Evolutionary conservation across 2,797 vertebrate genomes (phyloP), one percentile per base, ranked within the genome.

Genomic region (Coreius guichenoti): DNA sequence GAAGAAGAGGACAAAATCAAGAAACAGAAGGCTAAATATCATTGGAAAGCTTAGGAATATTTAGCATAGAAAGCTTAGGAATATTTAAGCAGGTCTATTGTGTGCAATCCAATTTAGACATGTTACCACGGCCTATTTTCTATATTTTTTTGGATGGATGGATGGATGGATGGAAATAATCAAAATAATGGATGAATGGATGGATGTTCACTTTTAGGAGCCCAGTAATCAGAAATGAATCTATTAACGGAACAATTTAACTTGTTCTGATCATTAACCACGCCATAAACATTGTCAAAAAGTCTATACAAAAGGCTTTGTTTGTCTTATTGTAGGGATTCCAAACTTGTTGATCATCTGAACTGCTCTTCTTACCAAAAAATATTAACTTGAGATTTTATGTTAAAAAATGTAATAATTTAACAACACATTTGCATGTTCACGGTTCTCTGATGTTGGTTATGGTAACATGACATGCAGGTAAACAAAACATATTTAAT

Each of bases 1-100:
- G 93, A 91, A 49, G 47, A 88, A 23, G 43, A 56, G 3, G 26
- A 31, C 17, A 68, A 39, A 29, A 74, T 67, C 19, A 33, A 31
- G 63, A 11, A 74, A 88, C 90, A 90, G 87, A 91, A 88, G 78
- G 76, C 88, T 94, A 92, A 92, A 92, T 89, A 88, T 89, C 84
- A 84, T 91, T 90, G 89, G 90, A 91, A 90, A 91, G 6, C 16
- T 63, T 14, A 16, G 9, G 13, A 11, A 17, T 23, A 17, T 81
- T 58, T 8, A 13, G 36, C 36, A 65, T 21, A 90, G 92, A 12
- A 29, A 31, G 3, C 16, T 61, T 14, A 16, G 5, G 13, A 11
- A 17, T 23, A 16, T 69, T 58, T 7, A 13, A 75, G 4, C 56
- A 14, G 23, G 36, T 31, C 17, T 21, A 13, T 21, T 19, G n/a